Evolutionary conservation across 2,113 vertebrate genomes (phyloP).

Genomic region (Gallinago media): DNA sequence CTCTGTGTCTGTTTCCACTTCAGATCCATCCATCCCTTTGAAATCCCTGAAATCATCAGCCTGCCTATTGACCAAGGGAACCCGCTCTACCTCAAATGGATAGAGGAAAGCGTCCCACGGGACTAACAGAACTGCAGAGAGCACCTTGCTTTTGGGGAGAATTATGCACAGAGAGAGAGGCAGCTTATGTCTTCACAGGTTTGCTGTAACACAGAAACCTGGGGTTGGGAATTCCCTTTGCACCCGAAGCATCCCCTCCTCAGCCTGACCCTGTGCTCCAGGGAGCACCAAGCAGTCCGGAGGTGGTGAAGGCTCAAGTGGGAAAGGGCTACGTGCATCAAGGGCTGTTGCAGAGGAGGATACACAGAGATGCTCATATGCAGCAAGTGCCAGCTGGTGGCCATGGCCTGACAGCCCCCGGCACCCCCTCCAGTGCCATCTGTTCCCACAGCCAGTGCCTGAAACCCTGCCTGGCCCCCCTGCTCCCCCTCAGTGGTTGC

Average conservation of each 20-base stretch:
- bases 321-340: neutral
- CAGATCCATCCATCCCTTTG: conserved; percentile 88
- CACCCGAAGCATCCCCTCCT: neutral
- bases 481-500: neutral
- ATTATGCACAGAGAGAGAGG: rapidly evolving
- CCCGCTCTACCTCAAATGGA: conserved; percentile 81
- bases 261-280: neutral
- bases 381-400: neutral
- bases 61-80: conserved; percentile 85
- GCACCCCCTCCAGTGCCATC: neutral
- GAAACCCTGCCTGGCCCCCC: neutral
- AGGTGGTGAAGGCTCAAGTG: neutral
- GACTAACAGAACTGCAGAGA: neutral
- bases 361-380: rapidly evolving
- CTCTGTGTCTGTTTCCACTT: conserved; percentile 14
- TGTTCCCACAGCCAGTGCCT: rapidly evolving
- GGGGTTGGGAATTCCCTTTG: rapidly evolving
- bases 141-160: rapidly evolving
- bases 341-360: neutral
- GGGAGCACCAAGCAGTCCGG: neutral
- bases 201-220: neutral
- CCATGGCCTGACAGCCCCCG: neutral
- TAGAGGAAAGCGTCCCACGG: conserved; percentile 80
- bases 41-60: conserved; percentile 87
- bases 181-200: rapidly evolving